Percentiles rank a stretch among this genome's conserved stretches.
Conservation (phyloP, 1,140 invertebrate species). For the Aethina tumida region DNA sequence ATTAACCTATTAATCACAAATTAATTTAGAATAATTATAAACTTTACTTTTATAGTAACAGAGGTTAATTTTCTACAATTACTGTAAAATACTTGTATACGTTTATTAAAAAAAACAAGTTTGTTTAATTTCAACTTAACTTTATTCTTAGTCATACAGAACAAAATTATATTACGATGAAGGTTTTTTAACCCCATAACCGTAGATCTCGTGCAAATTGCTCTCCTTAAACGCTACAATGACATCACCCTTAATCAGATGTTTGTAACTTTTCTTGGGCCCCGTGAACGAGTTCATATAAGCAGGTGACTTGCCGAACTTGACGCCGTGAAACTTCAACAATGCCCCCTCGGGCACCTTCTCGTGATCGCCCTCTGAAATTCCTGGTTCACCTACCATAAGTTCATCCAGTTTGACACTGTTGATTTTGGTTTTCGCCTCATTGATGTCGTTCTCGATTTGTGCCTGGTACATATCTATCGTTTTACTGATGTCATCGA, state of each 20-base stretch:
- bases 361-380: conserved; percentile 23
- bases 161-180: too few species aligned
- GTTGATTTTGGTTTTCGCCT: conserved; percentile 25
- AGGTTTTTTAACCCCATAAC: conserved; percentile 18
- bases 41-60: too few species aligned
- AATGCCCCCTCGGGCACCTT: conserved; percentile 18
- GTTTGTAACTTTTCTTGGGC: conserved; percentile 26
- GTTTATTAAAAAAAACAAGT: too few species aligned
- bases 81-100: too few species aligned
- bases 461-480: conserved; percentile 28
- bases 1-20: too few species aligned
- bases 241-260: conserved; percentile 30
- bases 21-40: too few species aligned
- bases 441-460: conserved; percentile 32
- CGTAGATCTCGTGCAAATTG: conserved; percentile 30
- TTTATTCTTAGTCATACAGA: too few species aligned
- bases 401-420: conserved; percentile 14
- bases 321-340: conserved; percentile 27
- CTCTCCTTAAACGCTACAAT: conserved; percentile 25
- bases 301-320: conserved; percentile 16
- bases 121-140: too few species aligned
- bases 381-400: conserved; percentile 24
- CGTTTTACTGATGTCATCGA: conserved; percentile 21
- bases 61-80: too few species aligned
- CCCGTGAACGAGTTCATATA: conserved; percentile 15